Conservation (phyloP, 2,113 vertebrate species). For the Ceyx margarethae region DNA sequence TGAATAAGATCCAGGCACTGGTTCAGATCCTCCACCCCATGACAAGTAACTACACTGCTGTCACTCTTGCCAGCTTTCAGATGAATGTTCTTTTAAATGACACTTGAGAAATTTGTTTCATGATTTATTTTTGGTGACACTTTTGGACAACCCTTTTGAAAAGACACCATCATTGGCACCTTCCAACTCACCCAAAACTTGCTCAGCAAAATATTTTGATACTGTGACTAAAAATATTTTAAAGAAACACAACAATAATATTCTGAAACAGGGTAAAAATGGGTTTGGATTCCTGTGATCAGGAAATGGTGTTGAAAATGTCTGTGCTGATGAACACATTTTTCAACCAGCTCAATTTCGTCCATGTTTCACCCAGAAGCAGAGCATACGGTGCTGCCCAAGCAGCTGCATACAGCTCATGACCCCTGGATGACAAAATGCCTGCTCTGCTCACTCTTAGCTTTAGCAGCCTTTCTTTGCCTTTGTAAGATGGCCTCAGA, state of each 20-base stretch:
- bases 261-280: not conserved
- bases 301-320: not conserved
- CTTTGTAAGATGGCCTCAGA: not conserved
- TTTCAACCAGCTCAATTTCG: not conserved
- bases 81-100: slow-evolving; percentile 36
- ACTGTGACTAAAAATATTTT: slow-evolving; percentile 24
- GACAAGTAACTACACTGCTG: not conserved
- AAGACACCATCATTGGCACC: slow-evolving; percentile 31
- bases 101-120: slow-evolving; percentile 25
- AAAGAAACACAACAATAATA: not conserved
- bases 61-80: slow-evolving; percentile 16
- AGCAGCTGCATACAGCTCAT: not conserved
- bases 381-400: not conserved
- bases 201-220: slow-evolving; percentile 25
- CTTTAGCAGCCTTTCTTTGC: not conserved
- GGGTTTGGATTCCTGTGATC: not conserved
- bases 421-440: not conserved
- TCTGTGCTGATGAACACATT: not conserved
- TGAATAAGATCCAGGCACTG: slow-evolving; percentile 48
- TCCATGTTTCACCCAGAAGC: not conserved
- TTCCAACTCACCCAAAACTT: slow-evolving; percentile 20
- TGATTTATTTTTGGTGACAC: slow-evolving; percentile 55
- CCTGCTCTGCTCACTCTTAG: not conserved
- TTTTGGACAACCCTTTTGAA: slow-evolving; percentile 41
- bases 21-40: slow-evolving; percentile 34